Conservation (phyloP, 2,113 vertebrate genomes). For the Lichenostomus cassidix region DNA sequence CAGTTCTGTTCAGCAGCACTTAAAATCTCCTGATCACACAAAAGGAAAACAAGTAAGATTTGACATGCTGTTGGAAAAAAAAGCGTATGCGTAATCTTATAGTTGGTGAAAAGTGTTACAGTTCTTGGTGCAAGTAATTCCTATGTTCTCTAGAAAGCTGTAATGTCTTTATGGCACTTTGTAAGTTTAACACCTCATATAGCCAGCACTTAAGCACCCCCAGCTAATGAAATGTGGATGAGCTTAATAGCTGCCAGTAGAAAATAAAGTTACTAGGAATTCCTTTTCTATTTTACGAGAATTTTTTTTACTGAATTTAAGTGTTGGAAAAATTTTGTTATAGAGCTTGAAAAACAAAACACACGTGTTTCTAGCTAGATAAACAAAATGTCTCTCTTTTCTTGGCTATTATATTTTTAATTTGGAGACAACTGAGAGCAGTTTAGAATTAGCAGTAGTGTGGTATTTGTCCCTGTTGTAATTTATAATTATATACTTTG, state of each 20-base stretch:
- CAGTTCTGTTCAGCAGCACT: conserved; percentile 83
- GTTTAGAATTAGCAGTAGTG: neutral
- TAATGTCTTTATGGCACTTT: neutral
- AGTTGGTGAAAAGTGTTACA: neutral
- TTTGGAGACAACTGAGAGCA: neutral
- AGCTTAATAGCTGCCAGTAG: neutral
- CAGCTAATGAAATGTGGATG: neutral
- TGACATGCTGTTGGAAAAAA: neutral
- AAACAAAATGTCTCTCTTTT: neutral
- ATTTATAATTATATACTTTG: neutral
- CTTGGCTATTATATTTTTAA: neutral
- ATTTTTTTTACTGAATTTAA: neutral
- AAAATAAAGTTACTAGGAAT: neutral
- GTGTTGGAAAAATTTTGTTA: neutral
- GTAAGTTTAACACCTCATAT: neutral
- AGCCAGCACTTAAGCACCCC: neutral
- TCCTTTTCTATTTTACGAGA: neutral
- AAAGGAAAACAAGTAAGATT: conserved; percentile 81
- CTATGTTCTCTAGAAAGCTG: neutral
- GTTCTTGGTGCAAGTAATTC: neutral
- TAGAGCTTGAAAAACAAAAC: neutral
- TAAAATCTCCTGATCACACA: conserved; percentile 80
- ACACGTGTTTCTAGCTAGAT: rapidly evolving
- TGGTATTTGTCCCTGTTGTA: neutral
- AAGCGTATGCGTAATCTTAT: neutral